Base-by-base conservation (phyloP, 2,888 invertebrate species). In the Bursaphelenchus okinawaensis region DNA sequence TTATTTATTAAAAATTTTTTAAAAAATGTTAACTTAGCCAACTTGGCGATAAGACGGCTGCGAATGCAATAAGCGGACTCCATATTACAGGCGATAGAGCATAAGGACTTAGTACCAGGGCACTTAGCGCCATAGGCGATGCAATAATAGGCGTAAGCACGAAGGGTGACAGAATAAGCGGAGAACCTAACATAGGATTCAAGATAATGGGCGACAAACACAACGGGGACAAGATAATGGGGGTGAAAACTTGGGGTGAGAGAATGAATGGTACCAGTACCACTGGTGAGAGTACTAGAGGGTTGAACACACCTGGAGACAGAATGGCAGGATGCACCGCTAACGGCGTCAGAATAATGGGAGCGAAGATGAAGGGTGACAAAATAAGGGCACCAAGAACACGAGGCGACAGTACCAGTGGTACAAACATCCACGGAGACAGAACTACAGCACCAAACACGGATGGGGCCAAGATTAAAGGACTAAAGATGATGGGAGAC, bases 401-500 rank as follows among this genome's bases (percentile, higher is more conserved):
- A 51, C 68, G 63, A 55, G 68, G 68, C 9, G 68, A 67, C 19
- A 73, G 62, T 40, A 73, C 68, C 19, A 73, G 27, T n/a, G 73
- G 73, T 19, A 70, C 40, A 56, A 73, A 68, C 40, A 71, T 66
- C 57, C 64, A 52, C 8, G 74, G 74, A 26, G 63, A 63, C 52
- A 74, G 65, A 29, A 72, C 64, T 12, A 74, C 28, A 19, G 74
- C 66, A 1, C 66, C 66, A 7, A 69, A 51, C 57, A 54, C 54
- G 20, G 24, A 27, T 1, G 70, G 77, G 4, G 73, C 68, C 64
- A 75, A 68, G 24, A 76, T 66, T 24, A 72, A 63, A 0, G 77
- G 77, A 4, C 73, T 72, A 51, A 76, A 67, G 26, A 76, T 68
- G 61, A 75, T 68, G 8, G 75, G 80, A 26, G 76, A 78, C 22